Evolutionary conservation across 2,113 vertebrate genomes (phyloP).

Genomic region (Myrmophylax atrothorax): DNA sequence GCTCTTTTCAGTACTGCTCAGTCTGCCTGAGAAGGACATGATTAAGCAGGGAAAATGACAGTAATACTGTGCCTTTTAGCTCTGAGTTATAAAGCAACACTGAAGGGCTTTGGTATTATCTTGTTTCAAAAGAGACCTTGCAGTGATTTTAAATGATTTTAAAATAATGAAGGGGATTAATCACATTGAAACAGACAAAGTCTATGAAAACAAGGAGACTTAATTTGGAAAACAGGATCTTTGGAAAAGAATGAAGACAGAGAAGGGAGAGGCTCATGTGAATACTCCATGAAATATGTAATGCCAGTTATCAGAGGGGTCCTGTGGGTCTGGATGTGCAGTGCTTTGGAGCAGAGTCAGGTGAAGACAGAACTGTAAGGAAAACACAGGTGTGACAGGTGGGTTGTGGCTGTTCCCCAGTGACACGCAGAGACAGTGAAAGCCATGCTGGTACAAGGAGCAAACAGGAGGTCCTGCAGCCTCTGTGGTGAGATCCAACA

Average conservation of each 20-base stretch:
- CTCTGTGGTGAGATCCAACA: not conserved
- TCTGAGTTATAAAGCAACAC: conserved; percentile 9
- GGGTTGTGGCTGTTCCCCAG: not conserved
- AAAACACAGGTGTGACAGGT: not conserved
- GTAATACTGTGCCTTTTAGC: conserved; percentile 7
- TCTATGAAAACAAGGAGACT: conserved; percentile 57
- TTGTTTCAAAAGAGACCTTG: conserved; percentile 44
- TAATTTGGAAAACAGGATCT: conserved; percentile 55
- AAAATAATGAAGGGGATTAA: conserved; percentile 50
- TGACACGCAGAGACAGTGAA: not conserved
- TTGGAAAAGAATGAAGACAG: conserved; percentile 25
- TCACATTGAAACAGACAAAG: conserved; percentile 64
- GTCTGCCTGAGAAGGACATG: not conserved
- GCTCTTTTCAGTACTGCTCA: not conserved
- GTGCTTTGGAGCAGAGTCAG: not conserved
- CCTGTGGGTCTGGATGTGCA: not conserved
- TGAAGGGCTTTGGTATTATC: conserved; percentile 18
- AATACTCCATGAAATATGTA: conserved; percentile 29
- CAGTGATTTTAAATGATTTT: conserved; percentile 41
- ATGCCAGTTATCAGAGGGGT: conserved; percentile 19
- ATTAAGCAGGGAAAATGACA: not conserved
- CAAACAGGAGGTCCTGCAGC: not conserved
- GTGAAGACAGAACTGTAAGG: not conserved
- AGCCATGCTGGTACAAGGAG: not conserved
- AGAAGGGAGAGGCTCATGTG: conserved; percentile 9